These are phyloP conservation scores for Saguinus imperator DNA, from an alignment of 2,113 vertebrate genomes.

Conservation along the genomic window DNA sequence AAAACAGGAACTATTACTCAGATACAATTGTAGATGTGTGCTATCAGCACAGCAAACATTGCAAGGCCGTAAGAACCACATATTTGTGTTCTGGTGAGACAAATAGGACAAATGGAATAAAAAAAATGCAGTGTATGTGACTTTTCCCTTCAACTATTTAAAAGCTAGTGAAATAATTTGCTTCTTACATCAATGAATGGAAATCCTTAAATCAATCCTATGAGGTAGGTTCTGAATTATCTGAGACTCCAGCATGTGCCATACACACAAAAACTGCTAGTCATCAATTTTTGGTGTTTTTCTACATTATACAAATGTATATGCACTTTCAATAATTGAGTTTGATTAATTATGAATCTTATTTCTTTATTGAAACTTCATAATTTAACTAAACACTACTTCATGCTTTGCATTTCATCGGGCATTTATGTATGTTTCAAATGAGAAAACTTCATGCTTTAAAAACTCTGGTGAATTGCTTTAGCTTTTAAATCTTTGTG, in stretches of 20 bases:
- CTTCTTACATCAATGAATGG: neutral
- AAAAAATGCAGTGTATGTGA: neutral
- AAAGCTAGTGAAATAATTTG: neutral
- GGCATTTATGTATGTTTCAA: slow-evolving; percentile 35
- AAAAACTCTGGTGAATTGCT: neutral
- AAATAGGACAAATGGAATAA: neutral
- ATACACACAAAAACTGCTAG: neutral
- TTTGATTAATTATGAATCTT: neutral
- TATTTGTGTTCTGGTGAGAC: neutral
- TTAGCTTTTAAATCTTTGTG: neutral
- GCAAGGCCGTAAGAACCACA: neutral
- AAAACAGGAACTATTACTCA: neutral
- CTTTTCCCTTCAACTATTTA: neutral
- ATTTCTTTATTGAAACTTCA: neutral
- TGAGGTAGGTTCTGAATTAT: neutral
- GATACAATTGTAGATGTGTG: neutral
- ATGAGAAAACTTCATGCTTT: neutral
- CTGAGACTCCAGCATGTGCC: neutral
- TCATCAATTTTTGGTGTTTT: neutral
- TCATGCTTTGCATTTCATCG: neutral
- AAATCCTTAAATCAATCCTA: neutral
- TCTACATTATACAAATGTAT: neutral
- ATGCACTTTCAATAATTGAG: neutral
- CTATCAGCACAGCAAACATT: neutral
- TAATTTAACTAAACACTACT: neutral